These are phyloP conservation scores for Muscina levida DNA, from an alignment of 2,888 invertebrate genomes.

Conservation along the genomic window DNA sequence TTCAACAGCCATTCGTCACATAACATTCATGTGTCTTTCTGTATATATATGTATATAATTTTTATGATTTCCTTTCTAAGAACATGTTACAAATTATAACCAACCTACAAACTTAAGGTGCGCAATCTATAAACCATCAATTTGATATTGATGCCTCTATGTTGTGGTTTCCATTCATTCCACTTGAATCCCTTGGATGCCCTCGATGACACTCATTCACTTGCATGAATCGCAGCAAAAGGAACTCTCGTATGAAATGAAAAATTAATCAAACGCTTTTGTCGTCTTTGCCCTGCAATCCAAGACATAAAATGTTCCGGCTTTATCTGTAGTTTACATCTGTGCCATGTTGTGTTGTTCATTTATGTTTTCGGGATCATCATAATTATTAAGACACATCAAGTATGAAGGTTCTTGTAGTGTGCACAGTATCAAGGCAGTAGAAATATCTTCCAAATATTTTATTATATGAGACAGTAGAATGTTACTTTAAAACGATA, in stretches of 20 bases:
- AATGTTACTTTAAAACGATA: too few relatives aligned
- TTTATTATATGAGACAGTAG: too few relatives aligned
- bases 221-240: too few relatives aligned
- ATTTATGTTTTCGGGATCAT: neutral
- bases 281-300: neutral
- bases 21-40: too few relatives aligned
- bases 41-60: too few relatives aligned
- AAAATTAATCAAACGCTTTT: constrained; percentile 16
- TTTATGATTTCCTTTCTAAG: constrained; percentile 19
- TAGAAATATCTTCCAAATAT: too few relatives aligned
- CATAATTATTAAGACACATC: too few relatives aligned
- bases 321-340: constrained; percentile 20
- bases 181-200: too few relatives aligned
- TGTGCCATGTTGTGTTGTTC: neutral
- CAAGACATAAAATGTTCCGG: neutral
- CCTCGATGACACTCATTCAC: neutral
- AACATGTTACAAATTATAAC: constrained; percentile 26
- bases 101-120: constrained; percentile 33
- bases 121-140: constrained; percentile 21
- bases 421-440: neutral
- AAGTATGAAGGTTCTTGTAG: neutral
- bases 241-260: too few relatives aligned
- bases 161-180: too few relatives aligned
- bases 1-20: neutral
- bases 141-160: constrained; percentile 15